Base-by-base conservation (phyloP, 2,113 vertebrate genomes). In the Malurus elegans region DNA sequence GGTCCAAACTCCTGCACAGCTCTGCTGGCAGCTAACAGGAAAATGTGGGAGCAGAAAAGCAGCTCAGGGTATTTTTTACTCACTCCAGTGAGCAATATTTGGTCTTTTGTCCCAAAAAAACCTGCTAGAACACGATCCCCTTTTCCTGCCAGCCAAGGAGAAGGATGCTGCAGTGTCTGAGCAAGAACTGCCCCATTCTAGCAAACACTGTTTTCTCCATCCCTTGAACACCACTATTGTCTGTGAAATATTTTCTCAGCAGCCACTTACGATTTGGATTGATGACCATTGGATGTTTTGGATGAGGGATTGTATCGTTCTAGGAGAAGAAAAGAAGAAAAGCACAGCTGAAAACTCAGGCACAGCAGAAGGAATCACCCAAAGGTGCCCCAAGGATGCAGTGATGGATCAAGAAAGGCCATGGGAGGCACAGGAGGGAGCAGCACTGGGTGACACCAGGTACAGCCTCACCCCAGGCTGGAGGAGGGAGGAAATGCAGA, bases 251-350 rank as follows among this genome's bases (percentile, higher is more conserved):
- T 54, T 75, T 65, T 40, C 47, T 32, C 73, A 87, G 32, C 31
- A 72, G 70, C 72, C 90, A 98, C 98, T 98, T 98, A 99, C 94
- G 98, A 97, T 98, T 99, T 99, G 73, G 99, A 97, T 34, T 98
- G 99, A 93, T 99, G 99, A 48, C 98, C 98, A 96, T 98, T 98
- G 87, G 99, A 99, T 28, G 98, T 96, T 98, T 99, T 99, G 71
- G 99, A 98, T 86, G 99, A 98, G 97, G 98, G 97, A 95, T 97
- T 98, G 2, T 98, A 98, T 97, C 99, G 98, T 97, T 99, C 99
- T 99, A 89, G 67, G 97, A 93, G 69, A 65, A 93, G 67, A 71
- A 82, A 72, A 79, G 53, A 36, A 78, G 13, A 82, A 81, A 65
- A 4, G 45, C 32, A 79, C 6, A 54, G 64, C n/a, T 96, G 61